Evolutionary conservation across 1,140 invertebrate species (phyloP).

Genomic region (Pogonomyrmex barbatus): DNA sequence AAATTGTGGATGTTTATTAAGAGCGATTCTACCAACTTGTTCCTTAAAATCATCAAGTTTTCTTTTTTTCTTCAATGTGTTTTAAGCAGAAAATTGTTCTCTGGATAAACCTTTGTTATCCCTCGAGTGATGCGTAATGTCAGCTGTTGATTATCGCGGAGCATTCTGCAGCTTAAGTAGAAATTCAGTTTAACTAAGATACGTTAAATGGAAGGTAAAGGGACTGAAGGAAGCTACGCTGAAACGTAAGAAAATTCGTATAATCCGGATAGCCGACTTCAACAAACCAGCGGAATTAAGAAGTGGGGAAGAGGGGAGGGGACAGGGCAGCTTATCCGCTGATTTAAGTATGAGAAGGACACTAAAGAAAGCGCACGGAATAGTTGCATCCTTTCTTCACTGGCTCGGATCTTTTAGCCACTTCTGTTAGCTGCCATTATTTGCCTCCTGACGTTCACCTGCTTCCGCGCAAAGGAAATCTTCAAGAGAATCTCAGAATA

Average conservation of each 20-base stretch:
- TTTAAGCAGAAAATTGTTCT: not conserved
- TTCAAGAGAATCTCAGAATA: conserved; percentile 60
- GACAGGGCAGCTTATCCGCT: conserved; percentile 56
- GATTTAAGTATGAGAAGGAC: conserved; percentile 30
- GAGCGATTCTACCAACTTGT: not conserved
- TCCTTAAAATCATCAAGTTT: not conserved
- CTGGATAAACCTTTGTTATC: not conserved
- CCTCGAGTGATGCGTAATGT: not conserved
- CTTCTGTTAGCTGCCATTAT: conserved; percentile 66
- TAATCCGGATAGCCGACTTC: conserved; percentile 62
- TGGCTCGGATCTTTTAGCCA: conserved; percentile 41
- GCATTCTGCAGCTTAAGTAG: not conserved
- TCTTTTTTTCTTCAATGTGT: not conserved
- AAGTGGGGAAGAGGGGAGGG: not conserved
- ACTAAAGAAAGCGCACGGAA: conserved; percentile 37
- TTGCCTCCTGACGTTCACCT: conserved; percentile 60
- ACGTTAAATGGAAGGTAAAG: conserved; percentile 4
- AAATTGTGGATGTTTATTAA: conserved; percentile 38
- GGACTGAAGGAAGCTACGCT: conserved; percentile 5
- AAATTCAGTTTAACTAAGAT: conserved; percentile 15
- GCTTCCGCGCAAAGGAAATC: conserved; percentile 30
- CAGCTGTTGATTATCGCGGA: conserved; percentile 46
- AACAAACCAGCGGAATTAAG: conserved; percentile 70
- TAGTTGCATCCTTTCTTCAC: conserved; percentile 1
- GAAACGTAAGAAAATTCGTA: conserved; percentile 60